These are phyloP conservation scores for Gorsachius magnificus DNA, from an alignment of 2,797 vertebrate genomes.

Conservation along the genomic window DNA sequence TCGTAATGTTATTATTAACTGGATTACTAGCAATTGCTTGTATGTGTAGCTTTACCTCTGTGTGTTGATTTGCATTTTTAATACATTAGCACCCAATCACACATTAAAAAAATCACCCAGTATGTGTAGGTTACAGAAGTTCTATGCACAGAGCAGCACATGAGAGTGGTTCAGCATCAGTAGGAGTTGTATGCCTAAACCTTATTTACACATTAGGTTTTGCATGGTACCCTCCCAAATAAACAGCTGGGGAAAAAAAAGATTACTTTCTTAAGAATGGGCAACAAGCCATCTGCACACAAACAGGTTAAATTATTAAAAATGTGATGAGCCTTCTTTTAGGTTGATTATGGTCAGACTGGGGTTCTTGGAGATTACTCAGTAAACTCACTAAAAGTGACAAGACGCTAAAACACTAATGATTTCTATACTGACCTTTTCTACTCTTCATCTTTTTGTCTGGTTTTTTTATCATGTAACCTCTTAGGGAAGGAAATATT, in stretches of 20 bases:
- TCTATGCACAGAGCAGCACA: background rate
- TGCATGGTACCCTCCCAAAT: background rate
- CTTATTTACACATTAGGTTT: background rate
- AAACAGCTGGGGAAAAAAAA: background rate
- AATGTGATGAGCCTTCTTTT: background rate
- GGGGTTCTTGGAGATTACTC: background rate
- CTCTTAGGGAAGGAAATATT: slow-evolving; percentile 68
- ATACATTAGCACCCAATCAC: background rate
- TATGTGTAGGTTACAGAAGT: background rate
- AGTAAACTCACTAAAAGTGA: slow-evolving; percentile 14
- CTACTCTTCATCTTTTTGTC: slow-evolving; percentile 40
- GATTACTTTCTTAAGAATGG: background rate
- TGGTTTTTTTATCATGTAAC: slow-evolving; percentile 53
- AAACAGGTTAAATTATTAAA: background rate
- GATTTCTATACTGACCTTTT: slow-evolving; percentile 38
- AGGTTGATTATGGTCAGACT: background rate
- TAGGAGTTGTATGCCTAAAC: background rate
- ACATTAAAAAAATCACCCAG: background rate
- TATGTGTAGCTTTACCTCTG: background rate
- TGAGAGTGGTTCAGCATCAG: background rate
- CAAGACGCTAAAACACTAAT: slow-evolving; percentile 35
- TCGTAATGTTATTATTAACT: background rate
- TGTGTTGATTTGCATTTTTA: background rate
- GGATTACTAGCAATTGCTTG: background rate
- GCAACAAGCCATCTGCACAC: background rate